Conservation (phyloP, 2,888 invertebrate species). For the Amiota mariae region DNA sequence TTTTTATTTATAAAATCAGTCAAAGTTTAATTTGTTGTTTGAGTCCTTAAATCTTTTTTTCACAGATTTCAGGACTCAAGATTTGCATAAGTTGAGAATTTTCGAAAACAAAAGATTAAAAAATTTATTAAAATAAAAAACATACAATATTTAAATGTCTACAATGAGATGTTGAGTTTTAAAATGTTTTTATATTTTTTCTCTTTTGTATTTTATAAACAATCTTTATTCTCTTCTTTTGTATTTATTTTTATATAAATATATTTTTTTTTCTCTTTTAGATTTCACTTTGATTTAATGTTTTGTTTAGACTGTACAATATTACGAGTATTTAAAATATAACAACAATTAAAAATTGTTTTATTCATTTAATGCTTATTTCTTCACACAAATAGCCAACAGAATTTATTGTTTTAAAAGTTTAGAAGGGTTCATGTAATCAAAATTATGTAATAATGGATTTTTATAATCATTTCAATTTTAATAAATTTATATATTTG, state of each 20-base stretch:
- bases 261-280: constrained; percentile 18
- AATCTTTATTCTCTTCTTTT: constrained; percentile 70
- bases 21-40: constrained; percentile 57
- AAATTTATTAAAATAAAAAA: too few species aligned
- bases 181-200: too few species aligned
- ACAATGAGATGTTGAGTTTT: background rate
- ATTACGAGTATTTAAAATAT: too few species aligned
- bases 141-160: background rate
- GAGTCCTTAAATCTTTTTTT: constrained; percentile 11
- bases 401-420: too few species aligned
- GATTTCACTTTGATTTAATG: constrained; percentile 28
- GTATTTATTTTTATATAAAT: constrained; percentile 36
- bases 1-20: constrained; percentile 65
- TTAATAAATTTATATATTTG: too few species aligned
- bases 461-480: too few species aligned
- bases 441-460: too few species aligned
- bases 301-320: background rate
- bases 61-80: background rate
- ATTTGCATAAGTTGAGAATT: too few species aligned
- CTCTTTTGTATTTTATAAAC: constrained; percentile 60
- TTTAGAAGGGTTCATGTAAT: too few species aligned
- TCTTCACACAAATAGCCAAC: too few species aligned
- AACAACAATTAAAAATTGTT: background rate
- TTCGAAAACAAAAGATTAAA: too few species aligned
- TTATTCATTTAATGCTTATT: too few species aligned